Evolutionary conservation across 2,888 invertebrate species (phyloP).

Genomic region (Drosophila infuscata): DNA sequence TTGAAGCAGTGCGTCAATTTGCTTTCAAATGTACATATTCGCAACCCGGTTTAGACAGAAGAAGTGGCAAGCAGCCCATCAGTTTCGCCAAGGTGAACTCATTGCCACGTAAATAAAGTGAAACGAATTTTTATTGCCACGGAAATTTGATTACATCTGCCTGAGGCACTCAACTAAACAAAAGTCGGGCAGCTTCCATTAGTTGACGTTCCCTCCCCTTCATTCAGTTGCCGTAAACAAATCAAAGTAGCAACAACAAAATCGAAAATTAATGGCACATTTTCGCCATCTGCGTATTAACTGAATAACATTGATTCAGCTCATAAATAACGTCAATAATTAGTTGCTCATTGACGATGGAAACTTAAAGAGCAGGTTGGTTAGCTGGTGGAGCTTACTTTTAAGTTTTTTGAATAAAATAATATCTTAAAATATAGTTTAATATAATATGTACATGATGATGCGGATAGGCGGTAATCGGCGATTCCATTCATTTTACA

Average conservation of each 20-base stretch:
- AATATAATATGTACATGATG: not conserved
- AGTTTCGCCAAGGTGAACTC: conserved; percentile 24
- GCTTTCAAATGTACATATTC: conserved; percentile 2
- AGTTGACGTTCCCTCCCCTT: not conserved
- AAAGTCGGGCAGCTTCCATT: conserved; percentile 13
- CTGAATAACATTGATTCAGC: conserved; percentile 22
- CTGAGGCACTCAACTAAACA: conserved; percentile 28
- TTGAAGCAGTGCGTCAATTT: conserved; percentile 17
- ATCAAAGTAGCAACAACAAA: conserved; percentile 25
- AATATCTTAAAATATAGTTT: conserved; percentile 3
- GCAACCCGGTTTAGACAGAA: not conserved
- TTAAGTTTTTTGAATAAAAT: not conserved
- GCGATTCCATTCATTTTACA: not conserved
- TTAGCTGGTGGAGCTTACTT: not conserved
- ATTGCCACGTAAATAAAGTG: conserved; percentile 26
- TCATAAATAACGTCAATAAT: conserved; percentile 28
- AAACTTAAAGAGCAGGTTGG: not conserved
- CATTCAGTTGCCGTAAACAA: conserved; percentile 18
- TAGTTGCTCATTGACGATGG: conserved; percentile 20
- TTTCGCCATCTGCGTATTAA: conserved; percentile 42
- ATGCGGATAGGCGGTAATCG: not conserved
- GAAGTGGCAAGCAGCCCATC: not conserved
- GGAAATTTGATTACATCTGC: conserved; percentile 37
- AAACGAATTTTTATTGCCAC: conserved; percentile 21
- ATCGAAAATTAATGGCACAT: conserved; percentile 42